Percentiles rank a stretch among this genome's conserved stretches.
These are phyloP conservation scores for Drosophila antonietae DNA, from an alignment of 2,888 invertebrate genomes.

Conservation along the genomic window DNA sequence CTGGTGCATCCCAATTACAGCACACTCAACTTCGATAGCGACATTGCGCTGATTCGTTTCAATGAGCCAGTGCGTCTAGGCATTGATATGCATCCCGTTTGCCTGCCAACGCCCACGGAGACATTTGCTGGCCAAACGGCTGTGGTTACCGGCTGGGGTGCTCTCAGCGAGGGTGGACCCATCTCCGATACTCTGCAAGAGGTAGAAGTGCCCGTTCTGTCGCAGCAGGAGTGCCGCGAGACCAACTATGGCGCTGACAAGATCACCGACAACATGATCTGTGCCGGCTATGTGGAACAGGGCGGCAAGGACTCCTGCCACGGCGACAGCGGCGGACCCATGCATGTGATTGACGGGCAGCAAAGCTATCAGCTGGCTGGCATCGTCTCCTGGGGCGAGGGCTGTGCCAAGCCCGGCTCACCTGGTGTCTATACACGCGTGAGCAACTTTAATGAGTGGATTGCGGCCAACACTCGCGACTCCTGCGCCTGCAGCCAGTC, in stretches of 20 bases:
- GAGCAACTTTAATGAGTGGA: slow-evolving; percentile 90
- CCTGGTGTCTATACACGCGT: slow-evolving; percentile 94
- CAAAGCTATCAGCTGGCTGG: slow-evolving; percentile 85
- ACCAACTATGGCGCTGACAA: slow-evolving; percentile 78
- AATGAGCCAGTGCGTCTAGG: slow-evolving; percentile 86
- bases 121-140: slow-evolving; percentile 84
- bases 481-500: slow-evolving; percentile 87
- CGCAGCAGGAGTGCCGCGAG: slow-evolving; percentile 85
- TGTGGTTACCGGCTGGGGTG: slow-evolving; percentile 92
- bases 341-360: slow-evolving; percentile 71
- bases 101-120: slow-evolving; percentile 87
- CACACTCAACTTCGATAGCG: slow-evolving; percentile 90
- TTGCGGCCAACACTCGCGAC: slow-evolving; percentile 88
- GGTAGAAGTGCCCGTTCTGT: slow-evolving; percentile 89
- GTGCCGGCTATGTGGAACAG: slow-evolving; percentile 80
- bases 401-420: slow-evolving; percentile 86
- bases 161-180: slow-evolving; percentile 89
- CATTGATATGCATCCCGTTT: slow-evolving; percentile 90
- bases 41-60: slow-evolving; percentile 91
- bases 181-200: slow-evolving; percentile 89
- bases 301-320: slow-evolving; percentile 84
- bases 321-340: slow-evolving; percentile 84
- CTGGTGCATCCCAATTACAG: slow-evolving; percentile 89
- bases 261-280: slow-evolving; percentile 84
- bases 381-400: slow-evolving; percentile 88